Evolutionary conservation across 2,797 vertebrate species (phyloP).

Genomic region (Sebastolobus alascanus): DNA sequence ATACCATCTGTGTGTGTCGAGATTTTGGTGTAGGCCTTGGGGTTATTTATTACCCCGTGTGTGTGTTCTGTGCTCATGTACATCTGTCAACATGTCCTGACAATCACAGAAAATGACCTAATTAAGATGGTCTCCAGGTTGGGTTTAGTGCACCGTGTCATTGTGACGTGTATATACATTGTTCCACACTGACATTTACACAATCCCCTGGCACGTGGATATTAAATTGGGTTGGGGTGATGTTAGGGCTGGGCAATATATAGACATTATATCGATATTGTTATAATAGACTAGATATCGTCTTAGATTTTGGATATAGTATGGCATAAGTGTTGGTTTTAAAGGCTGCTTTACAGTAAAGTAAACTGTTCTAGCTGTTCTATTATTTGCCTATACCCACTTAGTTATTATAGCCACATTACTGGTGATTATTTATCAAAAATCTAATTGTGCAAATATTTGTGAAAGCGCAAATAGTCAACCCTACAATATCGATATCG

Average conservation of each 20-base stretch:
- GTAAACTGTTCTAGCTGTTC: too few species aligned
- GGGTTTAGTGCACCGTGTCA: conserved; percentile 34
- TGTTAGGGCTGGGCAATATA: too few species aligned
- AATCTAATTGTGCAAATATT: too few species aligned
- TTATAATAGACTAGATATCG: too few species aligned
- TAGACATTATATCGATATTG: too few species aligned
- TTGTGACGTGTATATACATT: conserved; percentile 27
- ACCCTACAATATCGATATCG: too few species aligned
- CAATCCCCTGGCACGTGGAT: background rate
- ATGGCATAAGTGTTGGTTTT: too few species aligned
- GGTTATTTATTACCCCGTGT: conserved; percentile 41
- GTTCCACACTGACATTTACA: background rate
- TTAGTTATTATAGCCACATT: too few species aligned
- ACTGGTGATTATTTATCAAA: too few species aligned
- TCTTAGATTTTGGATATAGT: background rate
- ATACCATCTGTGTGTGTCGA: conserved; percentile 58
- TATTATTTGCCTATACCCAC: too few species aligned
- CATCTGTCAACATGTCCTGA: conserved; percentile 54
- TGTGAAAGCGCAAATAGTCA: too few species aligned
- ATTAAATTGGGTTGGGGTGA: background rate
- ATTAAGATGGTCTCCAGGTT: conserved; percentile 60
- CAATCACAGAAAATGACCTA: conserved; percentile 58
- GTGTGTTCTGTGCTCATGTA: conserved; percentile 22
- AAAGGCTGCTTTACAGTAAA: too few species aligned
- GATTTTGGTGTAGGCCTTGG: conserved; percentile 31